Percentiles rank a stretch among this genome's conserved stretches.
These are phyloP conservation scores for Drosophila prosaltans DNA, from an alignment of 1,140 invertebrate species.

Conservation along the genomic window DNA sequence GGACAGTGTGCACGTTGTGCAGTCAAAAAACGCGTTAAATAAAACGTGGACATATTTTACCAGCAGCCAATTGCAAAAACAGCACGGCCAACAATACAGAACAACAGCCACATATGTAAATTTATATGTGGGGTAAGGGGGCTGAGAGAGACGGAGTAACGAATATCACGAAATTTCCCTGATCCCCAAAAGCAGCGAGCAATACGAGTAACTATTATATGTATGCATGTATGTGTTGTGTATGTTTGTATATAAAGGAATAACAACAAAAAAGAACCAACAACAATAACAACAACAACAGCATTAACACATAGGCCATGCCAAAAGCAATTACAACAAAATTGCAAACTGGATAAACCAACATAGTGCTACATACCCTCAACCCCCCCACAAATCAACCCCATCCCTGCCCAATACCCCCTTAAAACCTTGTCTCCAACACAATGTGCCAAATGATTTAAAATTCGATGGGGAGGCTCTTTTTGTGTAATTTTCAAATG, in stretches of 20 bases:
- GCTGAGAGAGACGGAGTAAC: not conserved
- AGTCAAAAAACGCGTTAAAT: constrained; percentile 51
- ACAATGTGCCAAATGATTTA: constrained; percentile 52
- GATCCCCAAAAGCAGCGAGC: constrained; percentile 8
- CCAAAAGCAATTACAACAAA: constrained; percentile 67
- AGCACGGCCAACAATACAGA: constrained; percentile 27
- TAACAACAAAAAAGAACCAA: constrained; percentile 11
- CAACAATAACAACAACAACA: constrained; percentile 26
- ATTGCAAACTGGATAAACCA: constrained; percentile 51
- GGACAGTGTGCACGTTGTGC: not conserved
- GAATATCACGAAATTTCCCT: not conserved
- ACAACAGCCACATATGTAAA: constrained; percentile 19
- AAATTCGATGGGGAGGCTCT: constrained; percentile 52
- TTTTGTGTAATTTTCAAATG: constrained; percentile 63
- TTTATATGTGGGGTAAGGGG: constrained; percentile 3
- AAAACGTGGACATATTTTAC: constrained; percentile 66
- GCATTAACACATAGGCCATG: constrained; percentile 27
- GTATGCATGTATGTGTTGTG: no score
- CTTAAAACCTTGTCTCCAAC: not conserved
- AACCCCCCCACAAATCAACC: constrained; percentile 1
- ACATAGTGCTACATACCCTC: not conserved
- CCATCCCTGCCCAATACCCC: not conserved
- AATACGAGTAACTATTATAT: constrained; percentile 33
- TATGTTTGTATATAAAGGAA: constrained; percentile 8
- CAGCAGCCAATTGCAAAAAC: constrained; percentile 65